These are phyloP conservation scores for Trematocara macrostoma DNA, from an alignment of 2,113 vertebrate genomes.

Conservation along the genomic window DNA sequence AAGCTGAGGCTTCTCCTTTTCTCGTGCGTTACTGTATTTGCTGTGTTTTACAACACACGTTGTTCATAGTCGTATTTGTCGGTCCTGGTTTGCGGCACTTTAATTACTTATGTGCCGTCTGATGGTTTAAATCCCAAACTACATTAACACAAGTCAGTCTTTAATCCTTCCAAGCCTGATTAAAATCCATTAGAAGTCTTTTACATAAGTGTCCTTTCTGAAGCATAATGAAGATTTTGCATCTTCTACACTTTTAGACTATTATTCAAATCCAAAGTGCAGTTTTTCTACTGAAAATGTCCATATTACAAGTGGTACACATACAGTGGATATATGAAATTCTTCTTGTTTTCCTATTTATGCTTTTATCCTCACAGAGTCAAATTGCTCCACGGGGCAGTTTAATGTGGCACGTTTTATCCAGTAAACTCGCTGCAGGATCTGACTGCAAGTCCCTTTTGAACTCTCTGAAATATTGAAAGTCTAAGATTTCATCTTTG, in stretches of 20 bases:
- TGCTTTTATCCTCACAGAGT: constrained; percentile 9
- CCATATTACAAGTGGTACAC: neutral
- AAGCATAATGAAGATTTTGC: constrained; percentile 15
- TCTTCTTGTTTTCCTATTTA: neutral
- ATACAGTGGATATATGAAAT: neutral
- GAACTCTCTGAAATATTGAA: constrained; percentile 42
- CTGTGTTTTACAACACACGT: neutral
- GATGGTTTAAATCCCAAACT: neutral
- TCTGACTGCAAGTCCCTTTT: constrained; percentile 33
- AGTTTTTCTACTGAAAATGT: neutral
- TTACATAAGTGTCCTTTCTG: neutral
- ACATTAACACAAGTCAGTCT: neutral
- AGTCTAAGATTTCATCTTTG: constrained; percentile 31
- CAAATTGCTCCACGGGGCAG: constrained; percentile 10
- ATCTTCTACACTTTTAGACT: neutral
- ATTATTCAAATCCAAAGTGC: neutral
- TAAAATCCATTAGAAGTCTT: neutral
- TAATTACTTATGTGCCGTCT: neutral
- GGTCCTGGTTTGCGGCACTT: neutral
- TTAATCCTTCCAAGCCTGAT: neutral
- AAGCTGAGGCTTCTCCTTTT: neutral
- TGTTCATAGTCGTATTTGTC: neutral
- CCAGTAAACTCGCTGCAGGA: neutral
- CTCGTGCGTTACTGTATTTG: neutral
- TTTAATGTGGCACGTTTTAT: constrained; percentile 24